phyloP scores from a whole-genome alignment of 2,113 vertebrate genomes.

The Amphiprion ocellaris region DNA sequence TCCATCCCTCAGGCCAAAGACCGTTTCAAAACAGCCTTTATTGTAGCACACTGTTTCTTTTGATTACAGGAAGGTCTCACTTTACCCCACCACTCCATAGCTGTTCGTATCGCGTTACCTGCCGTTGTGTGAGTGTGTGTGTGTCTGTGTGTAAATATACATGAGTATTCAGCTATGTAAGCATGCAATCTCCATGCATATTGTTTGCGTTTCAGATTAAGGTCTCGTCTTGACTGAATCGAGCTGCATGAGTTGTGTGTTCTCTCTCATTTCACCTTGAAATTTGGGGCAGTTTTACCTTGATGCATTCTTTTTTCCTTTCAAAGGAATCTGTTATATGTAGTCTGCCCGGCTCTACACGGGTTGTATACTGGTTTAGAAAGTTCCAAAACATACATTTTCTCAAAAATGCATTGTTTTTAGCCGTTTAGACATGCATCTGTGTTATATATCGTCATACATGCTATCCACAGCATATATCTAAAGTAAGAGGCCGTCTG shows the following conservation, averaged over 20 bases:
- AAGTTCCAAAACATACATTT: not conserved
- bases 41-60: slow-evolving; percentile 78
- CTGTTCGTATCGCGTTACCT: slow-evolving; percentile 65
- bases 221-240: slow-evolving; percentile 8
- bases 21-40: slow-evolving; percentile 72
- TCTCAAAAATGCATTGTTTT: too few species aligned
- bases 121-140: slow-evolving; percentile 12
- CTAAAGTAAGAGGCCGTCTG: slow-evolving; percentile 6
- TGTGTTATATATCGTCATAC: not conserved
- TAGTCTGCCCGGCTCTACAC: not conserved
- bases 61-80: slow-evolving; percentile 80
- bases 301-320: slow-evolving; percentile 9
- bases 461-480: not conserved
- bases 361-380: not conserved
- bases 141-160: slow-evolving; percentile 31
- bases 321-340: not conserved
- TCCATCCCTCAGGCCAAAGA: slow-evolving; percentile 66
- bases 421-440: too few species aligned
- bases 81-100: slow-evolving; percentile 75
- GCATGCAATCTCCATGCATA: not conserved
- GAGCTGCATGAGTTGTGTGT: slow-evolving; percentile 2
- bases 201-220: slow-evolving; percentile 31
- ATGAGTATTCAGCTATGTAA: slow-evolving; percentile 23
- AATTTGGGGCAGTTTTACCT: not conserved
- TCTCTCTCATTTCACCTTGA: slow-evolving; percentile 24